Base-by-base conservation (phyloP, 2,888 invertebrate genomes). In the Mesodorylaimus sp. region DNA sequence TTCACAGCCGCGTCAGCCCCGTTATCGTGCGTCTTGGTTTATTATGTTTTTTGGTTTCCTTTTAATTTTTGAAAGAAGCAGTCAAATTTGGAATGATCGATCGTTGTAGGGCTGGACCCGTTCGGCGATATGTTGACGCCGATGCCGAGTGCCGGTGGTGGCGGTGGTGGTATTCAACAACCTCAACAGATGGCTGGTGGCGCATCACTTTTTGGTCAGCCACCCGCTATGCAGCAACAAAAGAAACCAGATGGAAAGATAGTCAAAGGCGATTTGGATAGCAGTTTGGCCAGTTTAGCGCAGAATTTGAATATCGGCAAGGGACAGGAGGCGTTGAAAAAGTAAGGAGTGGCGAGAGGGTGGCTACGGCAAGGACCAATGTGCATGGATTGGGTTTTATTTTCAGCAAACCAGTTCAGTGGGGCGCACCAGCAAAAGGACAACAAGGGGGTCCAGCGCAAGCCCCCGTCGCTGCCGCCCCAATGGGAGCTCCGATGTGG, bases 181-280 rank as follows among this genome's bases (percentile, higher is more conserved):
- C 46, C 10, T 32, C 7, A 7, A 16, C 7, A 10, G 32, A 16
- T 16, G 32, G 32, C 32, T 7, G 32, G 10, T 32, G 10, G 10
- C 10, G 10, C 7, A 7, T 10, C 32, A 32, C 32, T 44, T 7
- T 7, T 16, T 16, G 49, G 43, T 19, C 39, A 48, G n/a, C 19
- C 28, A n/a, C 16, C 29, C 1, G 16, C 52, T 25, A 28, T 27
- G 10, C 53, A 53, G 23, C 53, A 54, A 7, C 25, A 48, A 23
- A 24, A 21, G 24, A 7, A 13, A n/a, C 10, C 41, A 19, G n/a
- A 44, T 44, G 45, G 32, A 5, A 45, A 50, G 24, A 2, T 91
- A 57, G 75, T 89, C 55, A 85, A 86, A 26, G 86, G 87, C 50
- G 91, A 91, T 70, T 74, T 93, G 68, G 89, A 93, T 68, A 83